phyloP scores from a whole-genome alignment of 2,797 vertebrate species.

The Malacoraja senta region DNA sequence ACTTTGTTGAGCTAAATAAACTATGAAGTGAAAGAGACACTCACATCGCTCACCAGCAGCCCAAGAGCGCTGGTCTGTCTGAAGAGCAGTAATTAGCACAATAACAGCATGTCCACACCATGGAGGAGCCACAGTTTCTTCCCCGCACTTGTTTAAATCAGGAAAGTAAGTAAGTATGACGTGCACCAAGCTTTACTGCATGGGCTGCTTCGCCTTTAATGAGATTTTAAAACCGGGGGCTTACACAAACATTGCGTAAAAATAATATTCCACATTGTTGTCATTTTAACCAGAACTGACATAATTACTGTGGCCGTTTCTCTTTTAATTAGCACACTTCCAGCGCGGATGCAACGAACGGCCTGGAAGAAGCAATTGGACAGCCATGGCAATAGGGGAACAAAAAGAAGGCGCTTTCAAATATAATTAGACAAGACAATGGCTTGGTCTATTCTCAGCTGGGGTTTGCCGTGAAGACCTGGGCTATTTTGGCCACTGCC shows the following conservation, averaged over 20 bases:
- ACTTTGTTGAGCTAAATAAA: not conserved
- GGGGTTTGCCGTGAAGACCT: slow-evolving; percentile 81
- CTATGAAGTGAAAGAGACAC: not conserved
- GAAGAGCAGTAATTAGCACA: slow-evolving; percentile 69
- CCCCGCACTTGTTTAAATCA: slow-evolving; percentile 47
- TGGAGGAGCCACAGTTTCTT: slow-evolving; percentile 55
- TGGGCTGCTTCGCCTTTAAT: slow-evolving; percentile 73
- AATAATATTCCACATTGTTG: slow-evolving; percentile 96
- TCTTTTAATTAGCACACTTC: slow-evolving; percentile 99
- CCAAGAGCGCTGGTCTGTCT: not conserved
- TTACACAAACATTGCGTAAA: slow-evolving; percentile 88
- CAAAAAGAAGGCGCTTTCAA: slow-evolving; percentile 83
- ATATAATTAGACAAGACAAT: slow-evolving; percentile 92
- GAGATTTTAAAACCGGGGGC: slow-evolving; percentile 77
- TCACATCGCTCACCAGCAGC: not conserved
- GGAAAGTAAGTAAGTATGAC: slow-evolving; percentile 50
- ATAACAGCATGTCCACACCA: slow-evolving; percentile 65
- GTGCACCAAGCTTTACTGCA: slow-evolving; percentile 57
- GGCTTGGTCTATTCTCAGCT: slow-evolving; percentile 85
- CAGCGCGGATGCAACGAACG: slow-evolving; percentile 70
- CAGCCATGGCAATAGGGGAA: slow-evolving; percentile 83
- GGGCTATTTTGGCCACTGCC: slow-evolving; percentile 66
- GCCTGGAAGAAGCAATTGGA: slow-evolving; percentile 80
- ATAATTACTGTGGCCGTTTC: slow-evolving; percentile 94
- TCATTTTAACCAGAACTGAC: slow-evolving; percentile 83